A percentile compares a stretch with the other conserved stretches of the same genome.
Conservation (phyloP, 2,113 vertebrate species). For the Hippocampus abdominalis region DNA sequence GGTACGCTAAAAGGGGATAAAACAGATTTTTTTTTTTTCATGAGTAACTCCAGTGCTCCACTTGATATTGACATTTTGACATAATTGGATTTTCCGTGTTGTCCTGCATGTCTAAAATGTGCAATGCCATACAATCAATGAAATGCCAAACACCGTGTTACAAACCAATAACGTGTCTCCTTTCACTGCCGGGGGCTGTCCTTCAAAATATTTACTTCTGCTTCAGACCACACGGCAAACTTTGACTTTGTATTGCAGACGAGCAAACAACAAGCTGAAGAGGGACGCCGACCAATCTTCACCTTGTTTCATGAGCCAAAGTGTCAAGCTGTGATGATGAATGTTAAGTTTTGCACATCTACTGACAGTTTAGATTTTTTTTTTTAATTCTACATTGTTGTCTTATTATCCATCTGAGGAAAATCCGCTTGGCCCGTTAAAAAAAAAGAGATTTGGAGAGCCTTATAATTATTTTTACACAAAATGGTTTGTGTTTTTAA, state of each 20-base stretch:
- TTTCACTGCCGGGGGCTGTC: not conserved
- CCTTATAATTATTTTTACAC: constrained; percentile 45
- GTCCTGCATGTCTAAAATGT: not conserved
- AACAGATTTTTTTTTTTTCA: too few species aligned
- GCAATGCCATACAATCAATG: not conserved
- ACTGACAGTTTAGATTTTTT: too few species aligned
- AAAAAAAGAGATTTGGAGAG: constrained; percentile 44
- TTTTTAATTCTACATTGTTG: too few species aligned
- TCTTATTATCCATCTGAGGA: not conserved
- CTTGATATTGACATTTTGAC: not conserved
- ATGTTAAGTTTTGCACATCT: too few species aligned
- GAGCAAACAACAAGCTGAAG: too few species aligned
- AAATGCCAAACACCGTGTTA: not conserved
- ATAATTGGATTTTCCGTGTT: not conserved
- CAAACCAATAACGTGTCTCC: not conserved
- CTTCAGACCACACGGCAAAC: not conserved
- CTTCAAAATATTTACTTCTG: not conserved
- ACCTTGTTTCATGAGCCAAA: too few species aligned
- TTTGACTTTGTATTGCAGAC: too few species aligned
- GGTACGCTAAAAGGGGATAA: too few species aligned
- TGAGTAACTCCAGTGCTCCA: too few species aligned
- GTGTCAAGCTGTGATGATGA: too few species aligned
- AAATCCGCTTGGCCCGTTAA: constrained; percentile 23
- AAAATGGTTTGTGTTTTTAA: too few species aligned
- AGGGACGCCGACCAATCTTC: too few species aligned